Conservation (phyloP, 2,797 vertebrate species). For the Schizopygopsis malacanthus region DNA sequence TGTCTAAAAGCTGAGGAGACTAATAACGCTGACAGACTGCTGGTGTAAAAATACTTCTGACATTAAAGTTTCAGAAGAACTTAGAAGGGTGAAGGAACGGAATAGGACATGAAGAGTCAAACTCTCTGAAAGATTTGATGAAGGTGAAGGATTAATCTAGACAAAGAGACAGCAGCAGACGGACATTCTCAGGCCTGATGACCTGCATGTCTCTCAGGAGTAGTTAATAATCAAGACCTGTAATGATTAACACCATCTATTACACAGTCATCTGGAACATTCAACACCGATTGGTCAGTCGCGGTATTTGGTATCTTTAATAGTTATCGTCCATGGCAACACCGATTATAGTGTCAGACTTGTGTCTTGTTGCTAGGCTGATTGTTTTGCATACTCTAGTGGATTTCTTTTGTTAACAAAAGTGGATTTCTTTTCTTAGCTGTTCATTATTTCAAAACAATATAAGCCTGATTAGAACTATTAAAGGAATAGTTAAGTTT, state of each 20-base stretch:
- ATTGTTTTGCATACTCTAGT: neutral
- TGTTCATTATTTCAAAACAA: neutral
- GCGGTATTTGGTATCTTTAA: neutral
- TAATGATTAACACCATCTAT: conserved; percentile 31
- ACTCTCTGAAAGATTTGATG: conserved; percentile 35
- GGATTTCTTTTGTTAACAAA: neutral
- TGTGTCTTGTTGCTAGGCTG: too few relatives aligned
- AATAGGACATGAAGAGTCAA: conserved; percentile 3
- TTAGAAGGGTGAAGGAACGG: neutral
- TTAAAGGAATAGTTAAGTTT: neutral
- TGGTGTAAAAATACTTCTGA: conserved; percentile 55
- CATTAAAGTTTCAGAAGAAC: conserved; percentile 53
- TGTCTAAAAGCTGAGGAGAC: conserved; percentile 21
- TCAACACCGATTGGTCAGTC: neutral
- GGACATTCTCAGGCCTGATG: neutral
- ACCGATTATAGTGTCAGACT: neutral
- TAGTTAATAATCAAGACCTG: neutral
- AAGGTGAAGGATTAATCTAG: conserved; percentile 16
- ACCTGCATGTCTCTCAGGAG: neutral
- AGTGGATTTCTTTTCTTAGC: neutral
- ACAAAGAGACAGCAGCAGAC: conserved; percentile 7
- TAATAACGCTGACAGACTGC: conserved; percentile 44
- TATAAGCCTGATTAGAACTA: neutral
- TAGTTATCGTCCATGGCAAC: neutral
- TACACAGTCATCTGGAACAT: neutral